phyloP scores from a whole-genome alignment of 2,888 invertebrate genomes.

The Harpalus rubripes region DNA sequence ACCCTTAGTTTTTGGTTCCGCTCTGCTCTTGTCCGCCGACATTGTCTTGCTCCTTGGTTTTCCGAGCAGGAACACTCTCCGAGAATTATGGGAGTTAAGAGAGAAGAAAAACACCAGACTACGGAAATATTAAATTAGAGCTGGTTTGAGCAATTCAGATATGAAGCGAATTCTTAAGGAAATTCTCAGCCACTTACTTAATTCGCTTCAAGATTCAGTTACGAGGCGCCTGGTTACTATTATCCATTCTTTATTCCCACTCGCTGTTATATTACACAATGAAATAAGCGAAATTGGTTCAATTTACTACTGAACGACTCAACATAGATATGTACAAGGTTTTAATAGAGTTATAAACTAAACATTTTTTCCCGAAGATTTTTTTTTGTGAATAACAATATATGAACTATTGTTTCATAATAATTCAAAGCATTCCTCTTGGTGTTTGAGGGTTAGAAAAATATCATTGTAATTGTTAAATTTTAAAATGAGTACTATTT shows the following conservation, averaged over 20 bases:
- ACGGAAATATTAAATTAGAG: constrained; percentile 52
- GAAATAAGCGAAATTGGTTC: neutral
- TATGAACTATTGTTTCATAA: too few species aligned
- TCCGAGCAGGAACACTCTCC: constrained; percentile 12
- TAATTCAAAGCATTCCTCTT: too few species aligned
- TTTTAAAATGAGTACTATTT: too few species aligned
- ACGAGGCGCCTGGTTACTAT: neutral
- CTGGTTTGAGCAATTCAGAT: constrained; percentile 42
- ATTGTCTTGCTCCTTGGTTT: constrained; percentile 25
- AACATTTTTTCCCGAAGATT: too few species aligned
- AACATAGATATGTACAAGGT: neutral
- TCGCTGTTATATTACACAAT: neutral
- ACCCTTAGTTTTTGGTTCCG: constrained; percentile 49
- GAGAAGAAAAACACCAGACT: constrained; percentile 34
- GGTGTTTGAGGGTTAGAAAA: too few species aligned
- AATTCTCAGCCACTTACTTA: constrained; percentile 36
- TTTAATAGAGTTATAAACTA: too few species aligned
- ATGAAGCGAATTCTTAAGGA: constrained; percentile 46
- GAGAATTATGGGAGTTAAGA: constrained; percentile 42
- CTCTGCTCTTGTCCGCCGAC: constrained; percentile 10
- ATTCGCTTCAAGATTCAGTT: constrained; percentile 8
- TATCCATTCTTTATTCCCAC: neutral
- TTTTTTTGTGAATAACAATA: too few species aligned
- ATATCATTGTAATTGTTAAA: too few species aligned
- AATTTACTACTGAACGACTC: neutral